These are phyloP conservation scores for Criorhina ranunculi DNA, from an alignment of 2,888 invertebrate genomes.

Conservation along the genomic window DNA sequence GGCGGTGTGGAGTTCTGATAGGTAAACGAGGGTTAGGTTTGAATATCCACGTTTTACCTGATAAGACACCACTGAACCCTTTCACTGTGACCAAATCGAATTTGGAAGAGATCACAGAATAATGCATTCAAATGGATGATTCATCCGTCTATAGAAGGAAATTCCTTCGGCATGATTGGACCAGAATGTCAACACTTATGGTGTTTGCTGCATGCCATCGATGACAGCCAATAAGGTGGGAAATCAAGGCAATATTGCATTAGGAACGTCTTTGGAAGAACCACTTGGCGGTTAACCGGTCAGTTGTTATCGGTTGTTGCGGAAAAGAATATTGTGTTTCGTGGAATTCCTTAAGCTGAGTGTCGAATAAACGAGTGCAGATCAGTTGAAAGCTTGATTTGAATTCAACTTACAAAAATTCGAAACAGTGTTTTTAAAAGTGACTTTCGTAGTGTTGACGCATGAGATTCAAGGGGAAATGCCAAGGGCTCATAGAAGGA, in stretches of 20 bases:
- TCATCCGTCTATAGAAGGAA: slow-evolving; percentile 35
- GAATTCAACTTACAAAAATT: too few relatives aligned
- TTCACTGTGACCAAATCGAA: slow-evolving; percentile 44
- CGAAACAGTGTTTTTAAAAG: too few relatives aligned
- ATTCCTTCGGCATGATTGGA: slow-evolving; percentile 64
- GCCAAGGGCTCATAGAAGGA: too few relatives aligned
- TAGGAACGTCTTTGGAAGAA: slow-evolving; percentile 30
- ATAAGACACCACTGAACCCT: slow-evolving; percentile 61
- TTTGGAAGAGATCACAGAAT: slow-evolving; percentile 32
- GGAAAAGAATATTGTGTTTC: slow-evolving; percentile 31
- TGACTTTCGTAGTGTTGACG: too few relatives aligned
- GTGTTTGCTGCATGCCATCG: slow-evolving; percentile 33
- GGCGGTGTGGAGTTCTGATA: neutral
- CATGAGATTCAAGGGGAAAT: too few relatives aligned
- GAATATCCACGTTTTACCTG: slow-evolving; percentile 40
- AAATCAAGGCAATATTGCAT: slow-evolving; percentile 44
- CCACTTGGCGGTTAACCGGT: slow-evolving; percentile 57
- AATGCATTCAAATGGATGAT: slow-evolving; percentile 54
- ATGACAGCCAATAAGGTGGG: slow-evolving; percentile 28
- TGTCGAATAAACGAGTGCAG: neutral
- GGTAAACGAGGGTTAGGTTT: slow-evolving; percentile 15
- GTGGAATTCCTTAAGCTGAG: slow-evolving; percentile 26
- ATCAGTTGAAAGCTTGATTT: neutral
- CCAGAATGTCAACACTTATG: slow-evolving; percentile 48
- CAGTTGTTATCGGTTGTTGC: slow-evolving; percentile 32